Percentiles rank a stretch among this genome's conserved stretches.
Evolutionary conservation across 53 echinoderm and acorn worm genomes (phyloP).

Genomic region (Holothuria leucospilota): DNA sequence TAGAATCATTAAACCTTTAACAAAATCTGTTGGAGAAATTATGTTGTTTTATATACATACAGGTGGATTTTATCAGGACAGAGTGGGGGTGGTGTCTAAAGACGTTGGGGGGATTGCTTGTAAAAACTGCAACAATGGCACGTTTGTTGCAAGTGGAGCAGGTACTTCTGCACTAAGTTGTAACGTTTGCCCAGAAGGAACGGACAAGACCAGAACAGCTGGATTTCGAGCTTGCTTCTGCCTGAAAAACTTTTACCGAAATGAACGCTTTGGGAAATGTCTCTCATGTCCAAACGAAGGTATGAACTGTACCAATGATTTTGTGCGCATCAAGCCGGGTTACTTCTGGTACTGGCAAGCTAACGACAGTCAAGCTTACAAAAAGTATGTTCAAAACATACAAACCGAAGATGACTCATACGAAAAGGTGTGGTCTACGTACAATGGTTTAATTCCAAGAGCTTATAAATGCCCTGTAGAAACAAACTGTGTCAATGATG

Average conservation of each 20-base stretch:
- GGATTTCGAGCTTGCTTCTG: slow-evolving; percentile 15
- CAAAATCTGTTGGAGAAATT: too few species aligned
- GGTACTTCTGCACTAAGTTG: not conserved
- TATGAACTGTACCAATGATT: not conserved
- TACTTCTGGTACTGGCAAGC: not conserved
- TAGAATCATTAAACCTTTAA: too few species aligned
- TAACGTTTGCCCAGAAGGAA: not conserved
- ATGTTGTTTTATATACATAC: too few species aligned
- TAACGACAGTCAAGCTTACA: not conserved
- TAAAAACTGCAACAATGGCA: not conserved
- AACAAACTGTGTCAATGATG: too few species aligned
- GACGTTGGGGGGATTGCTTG: not conserved
- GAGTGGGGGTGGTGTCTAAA: not conserved
- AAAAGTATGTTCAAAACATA: not conserved
- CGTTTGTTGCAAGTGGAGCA: not conserved
- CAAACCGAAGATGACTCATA: too few species aligned
- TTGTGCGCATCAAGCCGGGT: not conserved
- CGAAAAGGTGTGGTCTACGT: not conserved
- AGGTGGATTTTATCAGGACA: slow-evolving; percentile 20
- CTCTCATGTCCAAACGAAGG: not conserved
- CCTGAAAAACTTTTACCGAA: not conserved
- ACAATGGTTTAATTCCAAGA: not conserved
- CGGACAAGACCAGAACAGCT: not conserved
- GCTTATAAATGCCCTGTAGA: too few species aligned
- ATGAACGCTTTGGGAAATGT: not conserved